phyloP scores from a whole-genome alignment of 2,888 invertebrate genomes.

The Lampropteryx suffumata region DNA sequence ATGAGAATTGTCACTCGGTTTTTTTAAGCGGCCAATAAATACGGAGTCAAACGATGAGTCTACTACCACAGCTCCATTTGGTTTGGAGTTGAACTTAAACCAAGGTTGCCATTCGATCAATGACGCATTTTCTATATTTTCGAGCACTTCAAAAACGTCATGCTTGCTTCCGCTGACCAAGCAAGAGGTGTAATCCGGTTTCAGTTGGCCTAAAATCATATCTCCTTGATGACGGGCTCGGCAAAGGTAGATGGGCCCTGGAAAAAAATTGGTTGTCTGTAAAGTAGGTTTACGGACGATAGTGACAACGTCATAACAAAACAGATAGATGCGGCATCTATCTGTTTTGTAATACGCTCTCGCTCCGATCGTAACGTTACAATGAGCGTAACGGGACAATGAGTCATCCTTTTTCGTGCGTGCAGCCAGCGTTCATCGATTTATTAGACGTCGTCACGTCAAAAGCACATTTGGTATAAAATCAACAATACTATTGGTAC shows the following conservation, averaged over 20 bases:
- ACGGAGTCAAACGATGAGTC: constrained; percentile 68
- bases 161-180: constrained; percentile 85
- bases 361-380: no score
- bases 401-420: no score
- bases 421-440: no score
- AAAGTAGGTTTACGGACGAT: no score
- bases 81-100: constrained; percentile 86
- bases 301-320: no score
- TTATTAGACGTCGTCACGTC: no score
- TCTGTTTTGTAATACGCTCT: no score
- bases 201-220: constrained; percentile 88
- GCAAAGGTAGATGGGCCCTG: constrained; percentile 87
- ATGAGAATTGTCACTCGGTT: constrained; percentile 71
- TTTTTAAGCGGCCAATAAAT: constrained; percentile 67
- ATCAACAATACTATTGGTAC: not conserved
- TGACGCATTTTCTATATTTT: constrained; percentile 90
- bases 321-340: no score
- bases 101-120: constrained; percentile 90
- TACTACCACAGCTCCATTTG: constrained; percentile 87
- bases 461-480: constrained; percentile 6
- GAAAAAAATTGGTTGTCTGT: no score
- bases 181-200: constrained; percentile 83
- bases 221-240: constrained; percentile 87
- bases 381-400: no score
- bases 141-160: constrained; percentile 86